Evolutionary conservation across 2,888 invertebrate genomes (phyloP), one percentile per base, ranked within the genome.

Genomic region (Agrilus cyanescens): DNA sequence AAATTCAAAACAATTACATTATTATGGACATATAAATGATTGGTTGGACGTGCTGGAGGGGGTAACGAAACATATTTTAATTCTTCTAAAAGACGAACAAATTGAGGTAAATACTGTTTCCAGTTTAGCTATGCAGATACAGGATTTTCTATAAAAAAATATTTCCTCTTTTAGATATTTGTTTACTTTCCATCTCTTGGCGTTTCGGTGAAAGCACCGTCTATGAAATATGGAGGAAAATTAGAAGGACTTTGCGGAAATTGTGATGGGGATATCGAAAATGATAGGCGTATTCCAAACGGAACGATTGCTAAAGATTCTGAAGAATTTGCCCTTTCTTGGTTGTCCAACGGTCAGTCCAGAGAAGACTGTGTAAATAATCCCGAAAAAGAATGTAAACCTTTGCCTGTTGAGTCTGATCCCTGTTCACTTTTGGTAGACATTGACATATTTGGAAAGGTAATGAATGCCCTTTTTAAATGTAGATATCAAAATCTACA

Each of bases 181-280:
- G 66, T 69, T 37, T 68, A 66, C 47, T 67, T 62, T 48, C 66
- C 68, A 15, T 68, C 70, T 16, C 59, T 68, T 45, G 73, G 69
- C 2, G 68, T 68, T 8, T 61, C 71, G 37, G 61, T 83, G 4
- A 77, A 74, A 43, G 72, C 86, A 2, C 85, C 89, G 0, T 86
- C 88, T 1, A 75, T 78, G 48, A 67, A 79, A 43, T 88, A 84
- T 63, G 74, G 72, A 32, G 78, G 78, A 46, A 76, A 74, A 48
- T 76, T 85, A 41, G 84, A 87, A 61, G 89, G 89, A 1, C 69
- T 90, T 2, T 90, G 89, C 61, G 89, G 89, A 39, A 76, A 81
- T 50, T 84, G 83, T 59, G 76, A 80, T 38, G 75, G 75, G 0
- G 69, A 76, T 54, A 65, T 69, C 4, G 67, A 71, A 1, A 70